Evolutionary conservation across 2,113 vertebrate genomes (phyloP).

Genomic region (Albula goreensis): DNA sequence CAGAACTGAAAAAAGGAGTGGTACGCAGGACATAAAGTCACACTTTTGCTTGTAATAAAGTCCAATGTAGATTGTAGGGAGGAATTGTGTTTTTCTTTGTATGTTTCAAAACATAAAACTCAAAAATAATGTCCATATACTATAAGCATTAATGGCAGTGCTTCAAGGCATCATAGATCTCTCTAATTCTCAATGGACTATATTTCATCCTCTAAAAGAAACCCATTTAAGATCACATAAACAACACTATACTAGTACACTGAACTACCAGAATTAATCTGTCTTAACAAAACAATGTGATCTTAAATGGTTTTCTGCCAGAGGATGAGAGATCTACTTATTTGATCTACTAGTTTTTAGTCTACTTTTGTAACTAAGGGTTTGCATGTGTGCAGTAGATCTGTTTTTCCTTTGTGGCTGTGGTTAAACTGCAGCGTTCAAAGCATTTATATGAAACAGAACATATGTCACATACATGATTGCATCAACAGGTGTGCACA

Average conservation of each 20-base stretch:
- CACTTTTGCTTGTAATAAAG: background rate
- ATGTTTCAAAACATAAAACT: background rate
- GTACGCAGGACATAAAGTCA: background rate
- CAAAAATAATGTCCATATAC: background rate
- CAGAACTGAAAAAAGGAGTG: background rate
- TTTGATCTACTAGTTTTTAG: too few relatives aligned
- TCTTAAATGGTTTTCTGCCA: too few relatives aligned
- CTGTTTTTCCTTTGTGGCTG: background rate
- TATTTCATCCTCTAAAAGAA: background rate
- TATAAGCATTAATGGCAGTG: background rate
- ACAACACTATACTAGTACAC: too few relatives aligned
- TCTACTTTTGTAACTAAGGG: background rate
- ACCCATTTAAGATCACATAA: background rate
- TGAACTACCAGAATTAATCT: too few relatives aligned
- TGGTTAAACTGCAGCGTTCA: background rate
- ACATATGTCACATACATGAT: background rate
- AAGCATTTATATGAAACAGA: background rate
- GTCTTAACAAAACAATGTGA: too few relatives aligned
- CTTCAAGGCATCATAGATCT: too few relatives aligned
- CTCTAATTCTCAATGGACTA: too few relatives aligned
- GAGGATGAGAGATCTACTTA: too few relatives aligned
- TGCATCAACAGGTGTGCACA: background rate
- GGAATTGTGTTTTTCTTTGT: background rate
- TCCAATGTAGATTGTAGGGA: background rate
- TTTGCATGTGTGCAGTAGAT: background rate